Conservation (phyloP, 2,113 vertebrate genomes). For the Chionodraco myersi region DNA sequence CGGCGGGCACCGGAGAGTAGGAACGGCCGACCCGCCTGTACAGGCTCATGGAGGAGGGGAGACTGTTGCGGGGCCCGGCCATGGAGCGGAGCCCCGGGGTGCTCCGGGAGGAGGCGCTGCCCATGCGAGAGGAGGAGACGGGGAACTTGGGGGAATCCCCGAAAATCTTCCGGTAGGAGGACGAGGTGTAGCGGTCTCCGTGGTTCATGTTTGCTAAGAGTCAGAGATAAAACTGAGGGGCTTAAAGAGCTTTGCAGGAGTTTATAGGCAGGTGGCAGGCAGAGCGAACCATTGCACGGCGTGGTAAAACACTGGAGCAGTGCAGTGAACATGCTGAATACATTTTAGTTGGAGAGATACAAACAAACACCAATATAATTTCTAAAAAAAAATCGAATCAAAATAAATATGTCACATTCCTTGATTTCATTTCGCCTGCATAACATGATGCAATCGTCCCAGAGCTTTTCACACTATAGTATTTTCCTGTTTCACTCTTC, state of each 20-base stretch:
- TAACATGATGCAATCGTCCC: slow-evolving; percentile 25
- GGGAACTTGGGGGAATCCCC: slow-evolving; percentile 84
- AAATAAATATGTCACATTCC: neutral
- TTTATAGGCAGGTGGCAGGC: slow-evolving; percentile 62
- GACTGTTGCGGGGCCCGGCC: slow-evolving; percentile 73
- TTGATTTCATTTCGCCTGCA: neutral
- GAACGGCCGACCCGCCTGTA: slow-evolving; percentile 60
- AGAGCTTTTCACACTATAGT: no score
- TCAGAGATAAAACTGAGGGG: slow-evolving; percentile 33
- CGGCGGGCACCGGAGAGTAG: slow-evolving; percentile 72
- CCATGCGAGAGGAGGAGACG: slow-evolving; percentile 67
- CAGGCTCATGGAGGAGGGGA: slow-evolving; percentile 65
- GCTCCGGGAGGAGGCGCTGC: slow-evolving; percentile 48
- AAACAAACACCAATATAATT: neutral
- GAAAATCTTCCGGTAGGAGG: slow-evolving; percentile 88
- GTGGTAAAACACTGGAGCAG: neutral
- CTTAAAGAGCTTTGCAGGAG: slow-evolving; percentile 57
- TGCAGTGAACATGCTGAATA: neutral
- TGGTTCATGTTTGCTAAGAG: slow-evolving; percentile 81
- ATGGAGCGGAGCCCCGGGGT: slow-evolving; percentile 68
- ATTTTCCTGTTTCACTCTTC: no score
- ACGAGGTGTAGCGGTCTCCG: slow-evolving; percentile 83
- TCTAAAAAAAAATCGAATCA: neutral
- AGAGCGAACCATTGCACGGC: slow-evolving; percentile 51
- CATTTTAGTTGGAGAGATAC: no score